Conservation (phyloP, 2,797 vertebrate genomes). For the Coilia nasus region DNA sequence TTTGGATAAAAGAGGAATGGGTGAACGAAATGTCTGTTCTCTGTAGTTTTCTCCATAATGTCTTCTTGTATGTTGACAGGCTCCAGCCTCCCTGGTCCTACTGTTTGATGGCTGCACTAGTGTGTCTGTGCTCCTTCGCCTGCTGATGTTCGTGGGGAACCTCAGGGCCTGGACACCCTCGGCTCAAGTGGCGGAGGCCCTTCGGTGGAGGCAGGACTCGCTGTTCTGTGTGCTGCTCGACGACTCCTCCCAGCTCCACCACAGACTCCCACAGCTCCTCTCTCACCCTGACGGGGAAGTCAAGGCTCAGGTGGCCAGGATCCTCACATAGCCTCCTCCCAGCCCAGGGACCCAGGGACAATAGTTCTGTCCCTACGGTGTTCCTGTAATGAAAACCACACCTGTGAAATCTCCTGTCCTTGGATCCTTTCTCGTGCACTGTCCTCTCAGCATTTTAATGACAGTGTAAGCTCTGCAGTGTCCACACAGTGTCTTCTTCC, state of each 20-base stretch:
- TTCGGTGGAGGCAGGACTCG: conserved; percentile 76
- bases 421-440: background rate
- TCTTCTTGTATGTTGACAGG: conserved; percentile 65
- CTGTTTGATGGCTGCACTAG: conserved; percentile 79
- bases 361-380: background rate
- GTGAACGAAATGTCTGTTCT: background rate
- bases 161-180: conserved; percentile 79
- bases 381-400: background rate
- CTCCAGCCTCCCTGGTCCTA: conserved; percentile 82
- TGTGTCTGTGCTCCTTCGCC: conserved; percentile 83
- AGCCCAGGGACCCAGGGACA: background rate
- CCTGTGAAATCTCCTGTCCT: background rate
- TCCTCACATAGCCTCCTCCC: conserved; percentile 71
- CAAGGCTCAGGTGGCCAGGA: conserved; percentile 83
- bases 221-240: conserved; percentile 82
- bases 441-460: background rate
- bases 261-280: conserved; percentile 80
- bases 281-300: conserved; percentile 83
- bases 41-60: background rate
- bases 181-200: conserved; percentile 59
- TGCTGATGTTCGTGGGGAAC: conserved; percentile 84
- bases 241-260: conserved; percentile 77
- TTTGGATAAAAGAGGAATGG: background rate
- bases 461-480: background rate
- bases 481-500: conserved; percentile 1